phyloP scores from a whole-genome alignment of 2,888 invertebrate species.

The Eristalis tenax region DNA sequence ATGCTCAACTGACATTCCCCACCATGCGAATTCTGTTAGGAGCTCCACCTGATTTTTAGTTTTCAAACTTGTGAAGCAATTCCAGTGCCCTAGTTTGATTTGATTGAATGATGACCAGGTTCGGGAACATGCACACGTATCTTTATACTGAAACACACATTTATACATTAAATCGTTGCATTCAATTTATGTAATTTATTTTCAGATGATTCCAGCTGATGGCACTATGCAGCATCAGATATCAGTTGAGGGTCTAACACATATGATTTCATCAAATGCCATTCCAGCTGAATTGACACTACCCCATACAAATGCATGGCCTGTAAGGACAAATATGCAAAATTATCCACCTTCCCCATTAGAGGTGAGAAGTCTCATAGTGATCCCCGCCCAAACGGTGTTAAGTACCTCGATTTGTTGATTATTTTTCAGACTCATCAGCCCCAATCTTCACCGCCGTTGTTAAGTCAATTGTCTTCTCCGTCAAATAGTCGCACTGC shows the following conservation, averaged over 20 bases:
- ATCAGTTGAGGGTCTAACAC: slow-evolving; percentile 78
- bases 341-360: slow-evolving; percentile 73
- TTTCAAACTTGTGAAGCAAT: too few relatives aligned
- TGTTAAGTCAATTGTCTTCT: slow-evolving; percentile 88
- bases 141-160: background rate
- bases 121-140: too few relatives aligned
- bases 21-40: too few relatives aligned
- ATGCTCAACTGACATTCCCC: too few relatives aligned
- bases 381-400: background rate
- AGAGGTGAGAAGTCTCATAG: slow-evolving; percentile 69
- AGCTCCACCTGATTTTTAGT: too few relatives aligned
- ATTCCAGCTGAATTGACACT: slow-evolving; percentile 80
- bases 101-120: too few relatives aligned
- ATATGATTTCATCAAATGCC: slow-evolving; percentile 79
- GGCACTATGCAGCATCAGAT: slow-evolving; percentile 76
- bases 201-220: slow-evolving; percentile 78
- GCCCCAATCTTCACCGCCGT: slow-evolving; percentile 85
- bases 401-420: background rate
- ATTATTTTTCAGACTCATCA: slow-evolving; percentile 78
- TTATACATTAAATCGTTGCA: background rate
- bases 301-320: slow-evolving; percentile 77
- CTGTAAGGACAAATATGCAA: slow-evolving; percentile 75
- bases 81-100: too few relatives aligned
- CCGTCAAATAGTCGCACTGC: slow-evolving; percentile 89
- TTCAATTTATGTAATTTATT: slow-evolving; percentile 23